Evolutionary conservation across 2,888 invertebrate species (phyloP).

Genomic region (Pseudoips prasinana): DNA sequence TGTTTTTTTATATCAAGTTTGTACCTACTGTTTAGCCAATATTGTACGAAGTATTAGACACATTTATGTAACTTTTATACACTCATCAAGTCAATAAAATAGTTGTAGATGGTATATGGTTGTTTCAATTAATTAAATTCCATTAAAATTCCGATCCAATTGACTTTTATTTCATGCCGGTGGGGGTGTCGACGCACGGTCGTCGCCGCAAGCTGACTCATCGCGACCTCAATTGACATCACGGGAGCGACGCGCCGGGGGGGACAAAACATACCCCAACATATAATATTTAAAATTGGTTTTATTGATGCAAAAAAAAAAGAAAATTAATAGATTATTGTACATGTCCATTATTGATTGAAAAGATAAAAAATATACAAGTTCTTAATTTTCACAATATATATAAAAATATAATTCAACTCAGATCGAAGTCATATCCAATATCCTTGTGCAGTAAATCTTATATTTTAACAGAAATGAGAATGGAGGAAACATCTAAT

Average conservation of each 20-base stretch:
- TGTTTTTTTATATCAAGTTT: conserved; percentile 43
- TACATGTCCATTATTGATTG: conserved; percentile 80
- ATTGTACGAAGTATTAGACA: conserved; percentile 52
- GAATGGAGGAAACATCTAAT: conserved; percentile 76
- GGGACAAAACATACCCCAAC: conserved; percentile 53
- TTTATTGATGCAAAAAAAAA: conserved; percentile 78
- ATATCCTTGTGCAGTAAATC: conserved; percentile 80
- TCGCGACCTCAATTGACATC: conserved; percentile 38
- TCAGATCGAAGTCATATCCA: conserved; percentile 79
- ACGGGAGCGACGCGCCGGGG: conserved; percentile 36
- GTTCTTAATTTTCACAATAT: conserved; percentile 76
- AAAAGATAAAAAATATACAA: conserved; percentile 78
- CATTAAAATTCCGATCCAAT: conserved; percentile 73
- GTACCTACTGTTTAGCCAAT: conserved; percentile 42
- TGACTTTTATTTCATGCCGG: conserved; percentile 57
- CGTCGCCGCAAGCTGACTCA: conserved; percentile 53
- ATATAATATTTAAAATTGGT: conserved; percentile 77
- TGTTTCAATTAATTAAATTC: conserved; percentile 77
- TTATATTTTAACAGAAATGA: conserved; percentile 73
- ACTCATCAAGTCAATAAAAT: conserved; percentile 69
- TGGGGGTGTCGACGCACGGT: conserved; percentile 42
- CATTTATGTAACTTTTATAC: conserved; percentile 70
- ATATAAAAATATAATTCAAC: conserved; percentile 80
- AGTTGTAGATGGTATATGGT: conserved; percentile 69
- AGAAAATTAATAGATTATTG: conserved; percentile 75